These are phyloP conservation scores for Erebia ligea DNA, from an alignment of 2,888 invertebrate genomes.

Conservation along the genomic window DNA sequence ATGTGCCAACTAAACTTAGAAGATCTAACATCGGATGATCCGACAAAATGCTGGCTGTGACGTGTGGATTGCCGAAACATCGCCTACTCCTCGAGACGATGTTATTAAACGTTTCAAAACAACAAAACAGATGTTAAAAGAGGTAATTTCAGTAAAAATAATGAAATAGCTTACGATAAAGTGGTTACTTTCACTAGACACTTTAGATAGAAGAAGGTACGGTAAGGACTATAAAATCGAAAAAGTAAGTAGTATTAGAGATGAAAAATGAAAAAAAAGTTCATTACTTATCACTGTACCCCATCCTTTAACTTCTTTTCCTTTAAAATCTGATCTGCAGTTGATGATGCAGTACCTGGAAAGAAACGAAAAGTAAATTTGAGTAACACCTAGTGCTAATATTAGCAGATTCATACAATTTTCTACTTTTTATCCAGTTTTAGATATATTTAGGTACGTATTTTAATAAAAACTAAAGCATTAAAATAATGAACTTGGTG, in stretches of 20 bases:
- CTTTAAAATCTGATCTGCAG: slow-evolving; percentile 5
- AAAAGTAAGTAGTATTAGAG: not conserved
- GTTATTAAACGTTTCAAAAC: not conserved
- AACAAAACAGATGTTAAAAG: not conserved
- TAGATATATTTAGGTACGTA: too few species aligned
- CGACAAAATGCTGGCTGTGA: not conserved
- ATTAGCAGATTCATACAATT: too few species aligned
- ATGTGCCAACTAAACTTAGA: slow-evolving; percentile 44
- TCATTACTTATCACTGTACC: slow-evolving; percentile 19
- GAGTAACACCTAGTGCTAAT: not conserved
- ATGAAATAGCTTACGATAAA: not conserved
- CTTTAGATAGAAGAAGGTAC: not conserved
- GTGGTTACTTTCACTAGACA: not conserved
- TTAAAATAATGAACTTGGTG: not conserved
- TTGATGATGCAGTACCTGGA: slow-evolving; percentile 20
- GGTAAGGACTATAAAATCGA: not conserved
- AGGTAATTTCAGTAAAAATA: not conserved
- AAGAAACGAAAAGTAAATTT: not conserved
- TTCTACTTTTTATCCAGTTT: too few species aligned
- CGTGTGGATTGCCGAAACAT: slow-evolving; percentile 4
- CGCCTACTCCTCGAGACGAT: not conserved
- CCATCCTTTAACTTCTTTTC: slow-evolving; percentile 16
- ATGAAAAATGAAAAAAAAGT: not conserved
- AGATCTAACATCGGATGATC: not conserved
- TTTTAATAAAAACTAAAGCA: too few species aligned